Evolutionary conservation across 2,797 vertebrate genomes (phyloP), one percentile per base, ranked within the genome.

Genomic region (Cirrhinus molitorella): DNA sequence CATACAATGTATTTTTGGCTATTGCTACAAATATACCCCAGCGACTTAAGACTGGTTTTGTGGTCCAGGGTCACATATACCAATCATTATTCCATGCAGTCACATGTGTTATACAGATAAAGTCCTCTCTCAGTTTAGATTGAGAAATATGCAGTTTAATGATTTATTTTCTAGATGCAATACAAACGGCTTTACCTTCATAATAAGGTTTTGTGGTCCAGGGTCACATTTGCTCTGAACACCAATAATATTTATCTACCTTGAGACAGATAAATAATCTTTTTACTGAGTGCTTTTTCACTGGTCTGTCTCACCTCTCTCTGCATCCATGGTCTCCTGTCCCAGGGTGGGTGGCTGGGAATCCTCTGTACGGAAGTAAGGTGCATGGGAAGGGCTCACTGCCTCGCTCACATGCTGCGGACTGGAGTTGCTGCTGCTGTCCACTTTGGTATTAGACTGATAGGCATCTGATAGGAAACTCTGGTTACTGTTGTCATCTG

Each of bases 401-500:
- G 96, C 96, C 89, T 96, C 96, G 0, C 98, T 99, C 91, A 97
- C 94, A 78, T 95, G 98, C 94, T 97, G 97, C 0, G 97, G 97
- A 88, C 98, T 99, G 19, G 98, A 99, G 88, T 95, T 97, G 86
- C 96, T 97, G 90, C 98, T 98, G 95, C 97, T 99, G 89, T 99
- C 98, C 92, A 97, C 96, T 91, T 99, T 99, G 73, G 79, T 83
- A 85, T 88, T 88, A 53, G 97, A 94, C 84, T 97, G 98, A 90
- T 98, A 99, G 57, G 96, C 95, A 0, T 99, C 98, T 0, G 98
- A 99, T 90, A 98, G 89, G 68, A 97, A 99, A 87, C 98, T 99
- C 95, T 98, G 98, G 92, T 99, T 99, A 94, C 98, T 99, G 92
- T 97, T 99, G 92, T 99, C 98, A 94, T 99, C 98, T 99, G 93